Evolutionary conservation across 2,888 invertebrate species (phyloP).

Genomic region (Spialia ferax): DNA sequence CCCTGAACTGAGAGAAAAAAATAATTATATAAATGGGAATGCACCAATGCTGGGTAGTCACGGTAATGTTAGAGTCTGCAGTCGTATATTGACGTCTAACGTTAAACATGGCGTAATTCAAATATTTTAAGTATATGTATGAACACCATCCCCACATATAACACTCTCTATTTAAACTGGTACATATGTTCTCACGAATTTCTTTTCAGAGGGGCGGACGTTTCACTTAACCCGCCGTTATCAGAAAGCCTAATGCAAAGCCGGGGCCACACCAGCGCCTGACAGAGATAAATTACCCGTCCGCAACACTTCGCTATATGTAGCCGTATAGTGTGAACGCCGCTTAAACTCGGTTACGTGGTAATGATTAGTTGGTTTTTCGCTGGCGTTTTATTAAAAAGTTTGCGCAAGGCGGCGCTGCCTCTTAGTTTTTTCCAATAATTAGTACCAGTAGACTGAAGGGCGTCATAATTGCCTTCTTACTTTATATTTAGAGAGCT

Average conservation of each 20-base stretch:
- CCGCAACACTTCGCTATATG: conserved; percentile 40
- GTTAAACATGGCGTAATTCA: not conserved
- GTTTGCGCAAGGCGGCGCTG: conserved; percentile 2
- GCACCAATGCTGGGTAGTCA: too few relatives aligned
- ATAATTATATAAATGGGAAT: too few relatives aligned
- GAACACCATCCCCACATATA: not conserved
- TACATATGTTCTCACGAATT: conserved; percentile 38
- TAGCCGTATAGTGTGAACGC: conserved; percentile 31
- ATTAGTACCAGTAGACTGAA: conserved; percentile 2
- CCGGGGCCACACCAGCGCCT: conserved; percentile 58
- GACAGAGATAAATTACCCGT: conserved; percentile 70
- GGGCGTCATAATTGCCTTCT: not conserved
- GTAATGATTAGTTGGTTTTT: conserved; percentile 33
- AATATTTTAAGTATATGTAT: not conserved
- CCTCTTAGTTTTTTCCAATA: not conserved
- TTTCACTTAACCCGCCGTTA: conserved; percentile 58
- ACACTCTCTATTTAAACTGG: conserved; percentile 27
- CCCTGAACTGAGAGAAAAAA: too few relatives aligned
- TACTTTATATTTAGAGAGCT: not conserved
- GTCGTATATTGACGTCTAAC: too few relatives aligned
- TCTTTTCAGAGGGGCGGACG: conserved; percentile 43
- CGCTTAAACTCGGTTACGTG: conserved; percentile 35
- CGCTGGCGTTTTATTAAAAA: conserved; percentile 22
- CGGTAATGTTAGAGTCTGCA: too few relatives aligned
- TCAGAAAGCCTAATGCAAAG: conserved; percentile 67